phyloP scores from a whole-genome alignment of 2,888 invertebrate species.

The Helobdella robusta region DNA sequence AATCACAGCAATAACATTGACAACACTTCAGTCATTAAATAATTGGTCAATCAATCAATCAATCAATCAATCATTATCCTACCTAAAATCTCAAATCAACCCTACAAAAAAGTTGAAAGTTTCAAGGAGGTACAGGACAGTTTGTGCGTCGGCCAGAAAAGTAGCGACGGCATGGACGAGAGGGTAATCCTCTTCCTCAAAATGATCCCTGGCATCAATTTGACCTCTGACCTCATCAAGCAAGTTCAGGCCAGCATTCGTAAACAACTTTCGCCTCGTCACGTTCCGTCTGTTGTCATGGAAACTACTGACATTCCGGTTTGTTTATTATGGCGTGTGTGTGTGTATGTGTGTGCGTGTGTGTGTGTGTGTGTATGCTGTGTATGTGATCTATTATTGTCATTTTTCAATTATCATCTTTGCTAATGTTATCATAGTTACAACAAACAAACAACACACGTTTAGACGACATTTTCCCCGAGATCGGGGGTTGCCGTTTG shows the following conservation, averaged over 20 bases:
- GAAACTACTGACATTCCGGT: slow-evolving; percentile 53
- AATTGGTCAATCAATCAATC: neutral
- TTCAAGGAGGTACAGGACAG: slow-evolving; percentile 54
- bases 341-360: neutral
- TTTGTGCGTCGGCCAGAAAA: slow-evolving; percentile 54
- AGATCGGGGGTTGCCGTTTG: no score
- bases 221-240: slow-evolving; percentile 48
- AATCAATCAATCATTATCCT: no score
- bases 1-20: neutral
- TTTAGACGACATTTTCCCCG: no score
- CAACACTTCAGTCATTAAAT: neutral
- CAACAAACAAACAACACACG: neutral
- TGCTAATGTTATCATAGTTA: neutral
- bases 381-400: neutral
- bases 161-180: slow-evolving; percentile 51
- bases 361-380: neutral
- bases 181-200: slow-evolving; percentile 55
- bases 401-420: neutral
- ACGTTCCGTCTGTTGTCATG: slow-evolving; percentile 54
- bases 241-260: slow-evolving; percentile 50
- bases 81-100: neutral
- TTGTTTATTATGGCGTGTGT: no score
- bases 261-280: slow-evolving; percentile 51
- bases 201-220: slow-evolving; percentile 45
- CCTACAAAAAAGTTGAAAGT: slow-evolving; percentile 48